phyloP scores from a whole-genome alignment of 2,797 vertebrate species.

The Apodemus agrarius region DNA sequence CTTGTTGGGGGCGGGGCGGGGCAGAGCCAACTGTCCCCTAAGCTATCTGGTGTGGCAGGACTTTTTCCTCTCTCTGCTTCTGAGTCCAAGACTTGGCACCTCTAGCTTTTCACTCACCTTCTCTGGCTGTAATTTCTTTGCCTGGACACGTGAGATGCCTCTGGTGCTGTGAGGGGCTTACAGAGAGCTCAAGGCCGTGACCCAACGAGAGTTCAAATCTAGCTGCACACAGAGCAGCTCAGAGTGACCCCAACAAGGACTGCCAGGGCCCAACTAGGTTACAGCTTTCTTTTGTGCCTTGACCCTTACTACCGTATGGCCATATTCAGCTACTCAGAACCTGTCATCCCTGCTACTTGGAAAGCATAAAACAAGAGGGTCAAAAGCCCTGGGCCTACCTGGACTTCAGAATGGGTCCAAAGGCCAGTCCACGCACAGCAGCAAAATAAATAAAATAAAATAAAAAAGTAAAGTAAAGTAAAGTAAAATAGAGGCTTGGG shows the following conservation, averaged over 20 bases:
- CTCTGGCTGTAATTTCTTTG: background rate
- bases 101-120: background rate
- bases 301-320: background rate
- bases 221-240: background rate
- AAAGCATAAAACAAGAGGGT: too few relatives aligned
- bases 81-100: background rate
- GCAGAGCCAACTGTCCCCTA: background rate
- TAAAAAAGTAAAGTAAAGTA: background rate
- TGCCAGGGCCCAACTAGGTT: background rate
- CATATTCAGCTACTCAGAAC: too few relatives aligned
- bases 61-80: background rate
- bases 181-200: background rate
- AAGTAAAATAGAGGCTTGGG: too few relatives aligned
- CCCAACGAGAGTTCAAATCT: background rate
- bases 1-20: background rate
- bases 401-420: background rate
- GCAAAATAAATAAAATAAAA: too few relatives aligned
- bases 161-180: background rate
- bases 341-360: background rate
- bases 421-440: background rate
- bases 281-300: background rate
- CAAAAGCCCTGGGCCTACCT: background rate
- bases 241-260: background rate
- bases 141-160: background rate
- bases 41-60: constrained; percentile 47